Percentiles rank a stretch among this genome's conserved stretches.
Conservation (phyloP, 2,797 vertebrate genomes). For the Podarcis siculus region DNA sequence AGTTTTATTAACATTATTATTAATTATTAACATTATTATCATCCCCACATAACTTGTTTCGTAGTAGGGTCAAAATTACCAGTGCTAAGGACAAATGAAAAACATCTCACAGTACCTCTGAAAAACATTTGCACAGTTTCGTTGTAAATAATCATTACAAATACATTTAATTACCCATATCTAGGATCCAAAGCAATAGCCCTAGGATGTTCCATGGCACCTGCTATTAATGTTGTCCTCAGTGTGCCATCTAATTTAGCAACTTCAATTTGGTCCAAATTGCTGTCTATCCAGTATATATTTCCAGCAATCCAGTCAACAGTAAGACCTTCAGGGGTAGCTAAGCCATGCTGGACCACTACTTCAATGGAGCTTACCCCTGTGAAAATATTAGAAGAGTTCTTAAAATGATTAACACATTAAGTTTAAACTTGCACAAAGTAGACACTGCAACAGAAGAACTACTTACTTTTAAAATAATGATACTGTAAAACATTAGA, state of each 20-base stretch:
- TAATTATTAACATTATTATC: background rate
- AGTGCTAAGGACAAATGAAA: background rate
- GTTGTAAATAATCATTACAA: background rate
- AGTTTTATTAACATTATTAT: no score
- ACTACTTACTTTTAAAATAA: background rate
- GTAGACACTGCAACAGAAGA: background rate
- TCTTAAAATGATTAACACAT: background rate
- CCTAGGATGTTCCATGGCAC: constrained; percentile 96
- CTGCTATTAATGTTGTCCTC: constrained; percentile 93
- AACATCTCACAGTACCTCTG: background rate
- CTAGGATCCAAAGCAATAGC: constrained; percentile 96
- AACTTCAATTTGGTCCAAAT: constrained; percentile 98
- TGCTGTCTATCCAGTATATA: constrained; percentile 99
- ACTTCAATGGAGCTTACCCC: constrained; percentile 94
- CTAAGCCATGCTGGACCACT: constrained; percentile 94
- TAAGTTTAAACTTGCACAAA: background rate
- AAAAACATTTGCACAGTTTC: background rate
- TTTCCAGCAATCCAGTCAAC: constrained; percentile 98
- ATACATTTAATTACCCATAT: constrained; percentile 84
- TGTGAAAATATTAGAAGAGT: constrained; percentile 60
- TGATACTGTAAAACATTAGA: background rate
- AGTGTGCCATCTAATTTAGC: constrained; percentile 93
- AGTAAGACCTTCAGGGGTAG: constrained; percentile 95
- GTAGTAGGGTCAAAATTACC: background rate
- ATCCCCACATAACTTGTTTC: background rate